Base-by-base conservation (phyloP, 92 coral and sea anemone species). In the Desmophyllum pertusum region DNA sequence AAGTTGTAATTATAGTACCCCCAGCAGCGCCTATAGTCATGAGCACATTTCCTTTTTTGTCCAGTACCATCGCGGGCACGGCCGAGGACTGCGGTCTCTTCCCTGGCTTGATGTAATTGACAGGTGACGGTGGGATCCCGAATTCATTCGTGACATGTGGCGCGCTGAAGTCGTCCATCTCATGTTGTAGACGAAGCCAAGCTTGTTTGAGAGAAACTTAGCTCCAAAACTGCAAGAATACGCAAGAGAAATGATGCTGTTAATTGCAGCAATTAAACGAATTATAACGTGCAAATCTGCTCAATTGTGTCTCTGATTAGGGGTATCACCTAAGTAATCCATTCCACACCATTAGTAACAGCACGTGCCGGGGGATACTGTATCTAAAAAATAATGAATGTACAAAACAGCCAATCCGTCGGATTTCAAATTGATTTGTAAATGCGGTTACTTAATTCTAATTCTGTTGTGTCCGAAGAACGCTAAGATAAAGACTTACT, bases 81-180 rank as follows among this genome's bases (percentile, higher is more conserved):
- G 97, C 95, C 43, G 99, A 96, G 73, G 99, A 96, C 90, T 96
- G 99, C 52, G 99, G 98, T 39, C 99, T 92, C 80, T 96, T 96
- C 53, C 95, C 95, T n/a, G 99, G 98, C 77, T 96, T 95, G 79
- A 96, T 96, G 70, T 92, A 96, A 86, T 96, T 96, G 45, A 93
- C 98, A 35, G 93, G 96, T 23, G 99, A 76, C 19, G 99, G 99
- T 0, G 93, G 98, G 27, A 96, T 90, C 9, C 99, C 99, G 50
- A 96, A 96, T 81, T 96, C 98, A 61, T 96, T 96, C 30, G 94
- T 92, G 46, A 96, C 92, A 25, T 94, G 91, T 0, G 99, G 99
- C 5, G 98, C 92, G 64, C 99, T 94, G 81, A 96, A 96, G 88
- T 96, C 99, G 78, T 96, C 99, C 99, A 96, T 96, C 61, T 96